Evolutionary conservation across 1,140 invertebrate genomes (phyloP).

Genomic region (Lasioglossum baleicum): DNA sequence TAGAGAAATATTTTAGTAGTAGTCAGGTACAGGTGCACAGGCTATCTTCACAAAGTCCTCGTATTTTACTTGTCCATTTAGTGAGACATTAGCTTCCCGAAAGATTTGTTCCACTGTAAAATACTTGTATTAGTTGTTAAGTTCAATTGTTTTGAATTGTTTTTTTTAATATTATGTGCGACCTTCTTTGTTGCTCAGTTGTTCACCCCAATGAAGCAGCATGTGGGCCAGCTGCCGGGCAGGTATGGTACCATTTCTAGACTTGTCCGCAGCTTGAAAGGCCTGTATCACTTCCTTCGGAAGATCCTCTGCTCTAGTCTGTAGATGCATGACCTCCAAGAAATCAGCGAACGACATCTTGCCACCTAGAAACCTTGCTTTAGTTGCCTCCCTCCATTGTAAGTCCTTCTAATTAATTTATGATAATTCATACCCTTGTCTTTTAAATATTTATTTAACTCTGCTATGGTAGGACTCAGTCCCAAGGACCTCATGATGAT

Average conservation of each 20-base stretch:
- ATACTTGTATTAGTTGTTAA: slow-evolving; percentile 18
- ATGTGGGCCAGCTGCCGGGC: slow-evolving; percentile 92
- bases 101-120: slow-evolving; percentile 94
- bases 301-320: slow-evolving; percentile 91
- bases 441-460: slow-evolving; percentile 91
- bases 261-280: slow-evolving; percentile 90
- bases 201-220: slow-evolving; percentile 94
- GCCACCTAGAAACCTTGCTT: slow-evolving; percentile 82
- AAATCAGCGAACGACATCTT: slow-evolving; percentile 98
- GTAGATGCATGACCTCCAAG: slow-evolving; percentile 95
- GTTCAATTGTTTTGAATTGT: slow-evolving; percentile 4
- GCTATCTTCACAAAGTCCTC: slow-evolving; percentile 96
- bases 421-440: slow-evolving; percentile 83
- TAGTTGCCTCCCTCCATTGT: not conserved
- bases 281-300: slow-evolving; percentile 94
- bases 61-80: slow-evolving; percentile 91
- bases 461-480: slow-evolving; percentile 94
- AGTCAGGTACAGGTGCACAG: slow-evolving; percentile 96
- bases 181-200: slow-evolving; percentile 93
- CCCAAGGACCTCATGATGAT: slow-evolving; percentile 96
- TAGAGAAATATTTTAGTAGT: slow-evolving; percentile 84
- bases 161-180: slow-evolving; percentile 17
- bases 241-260: slow-evolving; percentile 87
- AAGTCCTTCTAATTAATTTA: not conserved
- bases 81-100: slow-evolving; percentile 92